These are phyloP conservation scores for Trinorchestia longiramus DNA, from an alignment of 1,140 invertebrate species.

Conservation along the genomic window DNA sequence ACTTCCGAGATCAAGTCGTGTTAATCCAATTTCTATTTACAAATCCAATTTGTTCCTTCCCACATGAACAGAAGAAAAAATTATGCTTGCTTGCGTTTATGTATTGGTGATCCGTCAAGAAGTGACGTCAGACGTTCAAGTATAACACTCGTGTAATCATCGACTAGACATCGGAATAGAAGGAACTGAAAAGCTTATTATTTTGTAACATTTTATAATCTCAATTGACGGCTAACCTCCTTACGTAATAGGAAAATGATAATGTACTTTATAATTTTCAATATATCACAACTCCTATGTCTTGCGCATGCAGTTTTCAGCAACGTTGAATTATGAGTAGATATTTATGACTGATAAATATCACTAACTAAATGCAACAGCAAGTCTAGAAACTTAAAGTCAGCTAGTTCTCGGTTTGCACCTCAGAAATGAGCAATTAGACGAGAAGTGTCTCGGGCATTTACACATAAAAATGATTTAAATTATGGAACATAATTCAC, in stretches of 20 bases:
- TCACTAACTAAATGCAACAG: no score
- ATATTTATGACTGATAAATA: no score
- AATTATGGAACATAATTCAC: not conserved
- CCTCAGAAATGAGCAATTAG: not conserved
- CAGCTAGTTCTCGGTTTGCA: not conserved
- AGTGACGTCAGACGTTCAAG: not conserved
- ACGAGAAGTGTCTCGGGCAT: not conserved
- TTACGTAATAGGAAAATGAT: not conserved
- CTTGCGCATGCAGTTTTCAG: not conserved
- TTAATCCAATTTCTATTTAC: not conserved
- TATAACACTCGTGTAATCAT: not conserved
- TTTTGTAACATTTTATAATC: not conserved
- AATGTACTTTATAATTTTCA: not conserved
- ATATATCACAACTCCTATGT: not conserved
- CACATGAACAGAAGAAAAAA: not conserved
- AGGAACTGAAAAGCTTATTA: not conserved
- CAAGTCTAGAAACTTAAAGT: no score
- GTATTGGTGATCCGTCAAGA: not conserved
- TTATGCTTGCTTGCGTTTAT: not conserved
- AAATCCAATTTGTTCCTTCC: not conserved
- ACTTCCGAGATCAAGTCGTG: not conserved
- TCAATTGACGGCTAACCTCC: not conserved
- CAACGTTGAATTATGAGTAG: not conserved
- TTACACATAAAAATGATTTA: not conserved
- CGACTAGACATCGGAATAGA: not conserved